Conservation (phyloP, 1,140 invertebrate genomes). For the Steinernema feltiae region DNA sequence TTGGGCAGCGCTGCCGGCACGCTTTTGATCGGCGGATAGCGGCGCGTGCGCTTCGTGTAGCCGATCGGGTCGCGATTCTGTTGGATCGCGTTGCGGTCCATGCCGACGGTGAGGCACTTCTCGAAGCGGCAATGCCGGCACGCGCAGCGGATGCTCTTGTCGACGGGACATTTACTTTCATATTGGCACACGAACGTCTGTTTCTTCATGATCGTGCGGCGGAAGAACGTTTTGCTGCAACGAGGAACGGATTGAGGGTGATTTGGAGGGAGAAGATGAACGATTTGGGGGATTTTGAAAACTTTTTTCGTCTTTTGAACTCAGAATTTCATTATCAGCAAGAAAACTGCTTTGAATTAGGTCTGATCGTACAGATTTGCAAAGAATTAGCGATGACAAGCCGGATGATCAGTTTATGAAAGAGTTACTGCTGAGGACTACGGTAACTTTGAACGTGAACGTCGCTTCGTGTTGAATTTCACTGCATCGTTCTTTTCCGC, state of each 20-base stretch:
- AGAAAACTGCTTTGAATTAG: too few relatives aligned
- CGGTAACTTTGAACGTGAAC: too few relatives aligned
- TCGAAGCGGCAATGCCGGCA: conserved; percentile 26
- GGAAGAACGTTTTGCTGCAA: conserved; percentile 26
- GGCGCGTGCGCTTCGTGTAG: conserved; percentile 24
- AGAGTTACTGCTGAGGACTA: too few relatives aligned
- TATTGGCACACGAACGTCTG: conserved; percentile 26
- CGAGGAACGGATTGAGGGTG: background rate
- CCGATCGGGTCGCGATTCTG: conserved; percentile 27
- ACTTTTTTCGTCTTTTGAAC: too few relatives aligned
- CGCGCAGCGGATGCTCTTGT: conserved; percentile 28
- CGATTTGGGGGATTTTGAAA: too few relatives aligned
- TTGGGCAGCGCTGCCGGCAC: background rate
- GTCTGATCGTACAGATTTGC: too few relatives aligned
- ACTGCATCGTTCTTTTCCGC: too few relatives aligned
- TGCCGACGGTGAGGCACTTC: conserved; percentile 25
- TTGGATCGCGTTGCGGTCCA: conserved; percentile 22
- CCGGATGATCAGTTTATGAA: too few relatives aligned
- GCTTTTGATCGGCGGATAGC: conserved; percentile 1
- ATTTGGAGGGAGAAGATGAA: background rate
- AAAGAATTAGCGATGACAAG: too few relatives aligned
- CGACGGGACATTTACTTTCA: conserved; percentile 25
- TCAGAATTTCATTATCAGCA: too few relatives aligned
- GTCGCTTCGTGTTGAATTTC: too few relatives aligned
- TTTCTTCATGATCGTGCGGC: conserved; percentile 27